phyloP scores from a whole-genome alignment of 2,888 invertebrate genomes.

The Dichetophora obliterata region DNA sequence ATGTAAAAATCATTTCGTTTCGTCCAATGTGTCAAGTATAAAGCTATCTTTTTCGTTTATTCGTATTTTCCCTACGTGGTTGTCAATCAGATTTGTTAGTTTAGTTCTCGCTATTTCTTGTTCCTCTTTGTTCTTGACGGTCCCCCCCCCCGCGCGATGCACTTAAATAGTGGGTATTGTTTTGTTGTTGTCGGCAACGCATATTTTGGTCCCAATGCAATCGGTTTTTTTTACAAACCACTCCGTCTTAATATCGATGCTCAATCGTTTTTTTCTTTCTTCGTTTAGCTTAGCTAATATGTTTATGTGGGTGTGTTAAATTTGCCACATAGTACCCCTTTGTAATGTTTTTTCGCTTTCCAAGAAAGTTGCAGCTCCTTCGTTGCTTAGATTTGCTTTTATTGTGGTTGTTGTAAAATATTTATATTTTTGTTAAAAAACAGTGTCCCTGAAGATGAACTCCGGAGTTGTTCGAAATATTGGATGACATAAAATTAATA shows the following conservation, averaged over 20 bases:
- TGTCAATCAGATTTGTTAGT: not conserved
- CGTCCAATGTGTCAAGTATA: not conserved
- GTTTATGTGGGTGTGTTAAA: not conserved
- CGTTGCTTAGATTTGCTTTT: not conserved
- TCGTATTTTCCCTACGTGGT: not conserved
- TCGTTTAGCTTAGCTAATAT: not conserved
- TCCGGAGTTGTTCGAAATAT: no score
- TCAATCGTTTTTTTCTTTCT: not conserved
- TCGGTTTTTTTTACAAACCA: not conserved
- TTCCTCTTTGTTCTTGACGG: not conserved
- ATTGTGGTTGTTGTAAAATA: not conserved
- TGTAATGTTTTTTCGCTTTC: not conserved
- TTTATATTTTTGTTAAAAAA: no score
- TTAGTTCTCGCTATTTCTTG: not conserved
- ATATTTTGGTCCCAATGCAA: no score
- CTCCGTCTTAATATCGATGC: not conserved
- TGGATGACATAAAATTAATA: no score
- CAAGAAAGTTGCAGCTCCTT: not conserved
- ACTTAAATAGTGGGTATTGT: no score
- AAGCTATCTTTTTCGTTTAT: not conserved
- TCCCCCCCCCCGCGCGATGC: not conserved
- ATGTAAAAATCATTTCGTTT: not conserved
- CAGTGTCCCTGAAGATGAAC: no score
- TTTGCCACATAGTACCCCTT: not conserved
- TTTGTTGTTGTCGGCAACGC: no score